phyloP scores from a whole-genome alignment of 2,888 invertebrate species.

The Cheilosia grossa region DNA sequence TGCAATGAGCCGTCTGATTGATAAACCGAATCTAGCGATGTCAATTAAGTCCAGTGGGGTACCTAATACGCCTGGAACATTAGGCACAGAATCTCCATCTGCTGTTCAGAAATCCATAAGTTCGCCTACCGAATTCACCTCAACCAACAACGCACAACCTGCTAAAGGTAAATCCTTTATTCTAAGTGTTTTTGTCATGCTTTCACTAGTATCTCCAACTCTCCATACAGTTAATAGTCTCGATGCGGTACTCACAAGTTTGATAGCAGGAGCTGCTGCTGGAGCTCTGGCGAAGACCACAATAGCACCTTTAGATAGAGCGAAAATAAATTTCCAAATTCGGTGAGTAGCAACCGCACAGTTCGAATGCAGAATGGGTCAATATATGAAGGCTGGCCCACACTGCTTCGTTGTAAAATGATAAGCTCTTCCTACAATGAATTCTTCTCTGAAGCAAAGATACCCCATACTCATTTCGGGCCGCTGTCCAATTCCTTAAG shows the following conservation, averaged over 20 bases:
- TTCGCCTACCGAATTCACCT: conserved; percentile 14
- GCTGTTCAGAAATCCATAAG: background rate
- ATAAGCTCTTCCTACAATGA: conserved; percentile 63
- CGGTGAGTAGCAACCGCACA: conserved; percentile 83
- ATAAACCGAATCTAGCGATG: conserved; percentile 82
- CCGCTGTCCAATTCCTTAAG: conserved; percentile 88
- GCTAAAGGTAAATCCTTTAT: conserved; percentile 6
- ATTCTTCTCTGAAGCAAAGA: conserved; percentile 83
- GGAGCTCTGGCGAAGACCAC: conserved; percentile 97
- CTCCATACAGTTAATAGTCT: conserved; percentile 82
- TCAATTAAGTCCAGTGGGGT: conserved; percentile 80
- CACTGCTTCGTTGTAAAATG: background rate
- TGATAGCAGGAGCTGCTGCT: conserved; percentile 95
- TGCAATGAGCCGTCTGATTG: conserved; percentile 82
- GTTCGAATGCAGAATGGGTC: conserved; percentile 41
- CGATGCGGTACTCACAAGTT: conserved; percentile 90
- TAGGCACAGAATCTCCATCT: conserved; percentile 25
- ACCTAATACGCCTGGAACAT: conserved; percentile 41
- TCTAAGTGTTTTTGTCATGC: background rate
- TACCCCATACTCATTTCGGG: conserved; percentile 88
- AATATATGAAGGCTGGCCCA: background rate
- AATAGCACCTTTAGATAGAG: conserved; percentile 98
- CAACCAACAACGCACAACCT: conserved; percentile 8
- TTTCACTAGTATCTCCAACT: background rate
- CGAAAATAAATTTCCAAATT: conserved; percentile 99